phyloP scores from a whole-genome alignment of 2,797 vertebrate species.

The Anas flavirostris region DNA sequence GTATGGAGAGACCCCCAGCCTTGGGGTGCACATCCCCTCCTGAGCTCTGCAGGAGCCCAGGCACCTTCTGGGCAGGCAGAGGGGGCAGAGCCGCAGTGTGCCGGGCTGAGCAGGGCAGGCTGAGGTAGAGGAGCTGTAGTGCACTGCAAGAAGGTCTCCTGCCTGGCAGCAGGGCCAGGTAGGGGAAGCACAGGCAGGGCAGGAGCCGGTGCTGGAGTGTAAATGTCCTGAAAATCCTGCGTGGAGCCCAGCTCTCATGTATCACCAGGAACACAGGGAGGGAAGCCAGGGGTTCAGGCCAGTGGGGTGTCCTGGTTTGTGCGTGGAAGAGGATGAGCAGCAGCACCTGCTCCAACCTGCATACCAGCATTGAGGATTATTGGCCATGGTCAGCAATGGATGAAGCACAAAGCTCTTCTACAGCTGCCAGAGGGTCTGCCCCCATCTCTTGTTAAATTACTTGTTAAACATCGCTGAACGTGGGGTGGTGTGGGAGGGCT shows the following conservation, averaged over 20 bases:
- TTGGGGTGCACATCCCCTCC: not conserved
- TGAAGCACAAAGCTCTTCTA: not conserved
- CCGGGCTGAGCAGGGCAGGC: not conserved
- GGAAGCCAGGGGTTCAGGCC: not conserved
- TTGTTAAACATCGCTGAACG: accelerated
- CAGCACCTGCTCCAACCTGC: accelerated
- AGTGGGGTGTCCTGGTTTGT: not conserved
- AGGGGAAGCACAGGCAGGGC: not conserved
- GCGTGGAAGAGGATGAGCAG: not conserved
- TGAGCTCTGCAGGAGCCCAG: not conserved
- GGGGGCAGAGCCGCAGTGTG: not conserved
- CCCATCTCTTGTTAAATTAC: accelerated
- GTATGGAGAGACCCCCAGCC: not conserved
- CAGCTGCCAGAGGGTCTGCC: not conserved
- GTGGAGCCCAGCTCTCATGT: not conserved
- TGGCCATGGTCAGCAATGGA: not conserved
- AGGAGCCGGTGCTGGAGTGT: not conserved
- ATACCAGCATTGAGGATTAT: not conserved
- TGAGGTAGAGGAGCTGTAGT: not conserved
- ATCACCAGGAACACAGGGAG: accelerated
- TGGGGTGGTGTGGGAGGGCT: not conserved
- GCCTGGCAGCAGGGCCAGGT: not conserved
- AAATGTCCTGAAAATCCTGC: not conserved
- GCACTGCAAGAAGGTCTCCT: not conserved
- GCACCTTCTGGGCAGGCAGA: not conserved